Evolutionary conservation across 2,113 vertebrate genomes (phyloP), one percentile per base, ranked within the genome.

Genomic region (Notarius quadriscutis): DNA sequence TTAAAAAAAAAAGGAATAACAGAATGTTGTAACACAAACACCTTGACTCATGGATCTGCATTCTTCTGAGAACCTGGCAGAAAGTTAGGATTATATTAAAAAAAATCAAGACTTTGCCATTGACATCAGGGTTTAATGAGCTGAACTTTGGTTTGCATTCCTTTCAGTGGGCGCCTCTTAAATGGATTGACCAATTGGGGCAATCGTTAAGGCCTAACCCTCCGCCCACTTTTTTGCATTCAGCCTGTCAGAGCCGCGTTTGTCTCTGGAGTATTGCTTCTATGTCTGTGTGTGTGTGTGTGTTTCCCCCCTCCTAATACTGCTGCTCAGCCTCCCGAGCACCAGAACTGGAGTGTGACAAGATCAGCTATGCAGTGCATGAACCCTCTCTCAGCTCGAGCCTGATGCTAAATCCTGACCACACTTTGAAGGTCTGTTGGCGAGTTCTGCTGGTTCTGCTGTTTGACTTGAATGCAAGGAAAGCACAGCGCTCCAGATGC

Each of bases 101-200:
- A 41, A 81, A 81, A 48, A 6, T 41, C 3, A 0, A 62, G 57
- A 41, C 85, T 84, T 77, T 74, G 62, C 50, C 69, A 83, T 80
- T 88, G 84, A 85, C 87, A 79, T 89, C 75, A 79, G 63, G 86
- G 50, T 90, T 87, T 89, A 87, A 87, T 91, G 88, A 90, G 90
- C 86, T 79, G 86, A 75, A 86, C 89, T 88, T 87, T 88, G 69
- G 90, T 85, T 86, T 83, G 53, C 90, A 87, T 82, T 92, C 91
- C 89, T 92, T 91, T 92, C 90, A 91, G 88, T 90, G 88, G 95
- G 95, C 90, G 94, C 94, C 91, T 71, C 95, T 89, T 84, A 79
- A 87, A 84, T 53, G 34, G 83, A 48, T 41, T 71, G 77, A 81
- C 95, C 95, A 95, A 96, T 95, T 93, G 91, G 82, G 60, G 71